Base-by-base conservation (phyloP, 2,113 vertebrate genomes). In the Lophius piscatorius region DNA sequence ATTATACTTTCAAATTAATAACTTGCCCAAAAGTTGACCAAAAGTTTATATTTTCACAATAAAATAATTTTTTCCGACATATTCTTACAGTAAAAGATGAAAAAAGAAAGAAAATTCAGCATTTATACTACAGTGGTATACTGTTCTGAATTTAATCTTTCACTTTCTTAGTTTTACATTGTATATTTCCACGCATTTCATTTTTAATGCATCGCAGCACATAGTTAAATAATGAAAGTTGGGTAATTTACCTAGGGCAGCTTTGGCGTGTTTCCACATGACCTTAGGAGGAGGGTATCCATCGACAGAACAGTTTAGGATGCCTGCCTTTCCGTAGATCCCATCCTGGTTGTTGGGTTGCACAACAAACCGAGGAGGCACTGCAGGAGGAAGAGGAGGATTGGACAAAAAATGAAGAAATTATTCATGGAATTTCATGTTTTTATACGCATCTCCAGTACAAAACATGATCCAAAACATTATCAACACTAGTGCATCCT, bases 301-400 rank as follows among this genome's bases (percentile, higher is more conserved):
- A 0, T 99, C 96, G 12, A 98, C 97, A 0, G 97, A 99, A 76
- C 97, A 99, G 83, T 98, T 99, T 33, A 99, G 88, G 82, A 99
- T 95, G 3, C 95, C 96, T 0, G 95, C 94, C 78, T 97, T 98
- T 17, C 97, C 96, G 0, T 98, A 99, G 82, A 99, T 99, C 61
- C 97, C 97, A 9, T 99, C 96, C 76, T 99, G 97, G 83, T 99
- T 98, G 89, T 99, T 98, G 70, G 97, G 97, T 42, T 99, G 97
- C 26, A 99, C 97, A 84, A 98, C 94, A 21, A 97, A 99, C 9
- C 95, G 93, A 73, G 97, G 97, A n/a, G 97, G 96, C 52, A 99
- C 96, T 99, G 79, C n/a, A n/a, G n/a, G 22, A 49, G 31, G 41
- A 44, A 38, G n/a, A 34, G n/a, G 24, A 48, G 16, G 24, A 28